Evolutionary conservation across 2,888 invertebrate genomes (phyloP), one percentile per base, ranked within the genome.

Genomic region (Parnassius smintheus): DNA sequence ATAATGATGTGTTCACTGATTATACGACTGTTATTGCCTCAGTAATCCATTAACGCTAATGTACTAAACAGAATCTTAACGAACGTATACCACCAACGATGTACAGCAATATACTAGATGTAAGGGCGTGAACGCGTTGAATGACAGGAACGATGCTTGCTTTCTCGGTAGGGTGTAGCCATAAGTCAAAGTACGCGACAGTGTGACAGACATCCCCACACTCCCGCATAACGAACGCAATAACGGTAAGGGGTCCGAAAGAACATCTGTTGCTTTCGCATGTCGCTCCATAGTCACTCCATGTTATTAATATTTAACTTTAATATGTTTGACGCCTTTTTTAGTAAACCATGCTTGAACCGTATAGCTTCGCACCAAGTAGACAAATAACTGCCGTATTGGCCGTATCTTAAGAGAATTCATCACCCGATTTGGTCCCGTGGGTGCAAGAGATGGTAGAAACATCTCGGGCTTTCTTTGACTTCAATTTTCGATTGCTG

Each of bases 191-290:
- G 56, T 52, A 51, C 46, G 10, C 10, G 46, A 56, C 56, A 56
- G 52, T 45, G 22, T 68, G 61, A 7, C 35, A 35, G 64, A 65
- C 67, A 72, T 72, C 66, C 66, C 64, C 65, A 66, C 72, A 75
- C 67, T 72, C 72, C 66, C 35, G 62, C 65, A 66, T 73, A 75
- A 77, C 70, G 72, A 68, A 77, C 73, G 75, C 74, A 80, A 82
- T 84, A 83, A 80, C 80, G 71, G 80, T 85, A 83, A 83, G 83
- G 77, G 77, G 71, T 70, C 72, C 63, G 66, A 71, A 72, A 69
- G 71, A 78, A 80, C 86, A 86, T 83, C 78, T 86, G 85, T 77
- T 80, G 73, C 68, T 74, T 85, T 86, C 82, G 41, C 49, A 49
- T 46, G 12, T 49, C 22, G 42, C 42, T 22, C 54, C 35, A 42